Evolutionary conservation across 1,140 invertebrate genomes (phyloP).

Genomic region (Eueides isabella): DNA sequence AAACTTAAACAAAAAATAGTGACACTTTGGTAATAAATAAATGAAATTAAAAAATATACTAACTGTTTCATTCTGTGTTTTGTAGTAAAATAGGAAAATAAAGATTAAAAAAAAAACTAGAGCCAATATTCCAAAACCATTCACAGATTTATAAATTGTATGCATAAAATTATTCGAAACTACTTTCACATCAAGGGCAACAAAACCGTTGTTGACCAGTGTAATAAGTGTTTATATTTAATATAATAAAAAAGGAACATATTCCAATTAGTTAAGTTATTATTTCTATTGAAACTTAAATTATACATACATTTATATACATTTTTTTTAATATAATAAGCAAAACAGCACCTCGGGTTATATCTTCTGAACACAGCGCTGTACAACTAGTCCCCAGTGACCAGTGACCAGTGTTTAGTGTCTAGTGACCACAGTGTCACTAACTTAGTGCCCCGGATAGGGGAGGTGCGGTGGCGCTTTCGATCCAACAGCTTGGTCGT

Average conservation of each 20-base stretch:
- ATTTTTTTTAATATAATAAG: background rate
- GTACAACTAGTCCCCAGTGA: background rate
- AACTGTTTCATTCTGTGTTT: too few relatives aligned
- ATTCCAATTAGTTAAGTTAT: background rate
- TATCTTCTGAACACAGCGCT: background rate
- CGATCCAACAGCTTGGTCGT: slow-evolving; percentile 55
- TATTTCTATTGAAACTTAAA: background rate
- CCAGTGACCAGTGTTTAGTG: background rate
- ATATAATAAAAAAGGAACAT: background rate
- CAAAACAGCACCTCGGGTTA: background rate
- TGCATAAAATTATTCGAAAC: too few relatives aligned
- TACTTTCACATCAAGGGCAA: too few relatives aligned
- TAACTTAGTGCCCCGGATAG: slow-evolving; percentile 38
- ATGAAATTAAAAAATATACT: too few relatives aligned
- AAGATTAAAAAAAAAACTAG: too few relatives aligned
- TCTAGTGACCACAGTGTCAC: background rate
- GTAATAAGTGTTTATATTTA: background rate
- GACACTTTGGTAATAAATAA: too few relatives aligned
- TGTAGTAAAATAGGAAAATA: too few relatives aligned
- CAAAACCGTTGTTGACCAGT: too few relatives aligned
- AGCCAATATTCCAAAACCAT: too few relatives aligned
- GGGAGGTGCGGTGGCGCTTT: slow-evolving; percentile 56
- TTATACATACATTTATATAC: background rate
- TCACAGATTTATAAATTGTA: too few relatives aligned
- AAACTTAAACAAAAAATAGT: too few relatives aligned